Evolutionary conservation across 2,888 invertebrate genomes (phyloP).

Genomic region (Eupithecia insigniata): DNA sequence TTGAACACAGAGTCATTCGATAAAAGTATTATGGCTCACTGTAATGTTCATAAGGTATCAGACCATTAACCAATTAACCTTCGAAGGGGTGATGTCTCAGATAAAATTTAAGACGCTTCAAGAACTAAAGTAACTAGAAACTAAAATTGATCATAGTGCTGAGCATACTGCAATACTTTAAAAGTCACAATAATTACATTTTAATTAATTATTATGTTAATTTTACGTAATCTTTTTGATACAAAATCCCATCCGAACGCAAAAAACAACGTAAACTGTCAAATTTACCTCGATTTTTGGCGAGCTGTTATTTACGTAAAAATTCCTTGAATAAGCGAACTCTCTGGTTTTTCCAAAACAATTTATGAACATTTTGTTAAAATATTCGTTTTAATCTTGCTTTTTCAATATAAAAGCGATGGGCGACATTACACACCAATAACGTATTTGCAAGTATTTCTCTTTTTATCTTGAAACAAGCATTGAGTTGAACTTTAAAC

Average conservation of each 20-base stretch:
- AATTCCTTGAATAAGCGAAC: not conserved
- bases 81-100: not conserved
- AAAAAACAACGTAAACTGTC: not conserved
- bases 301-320: not conserved
- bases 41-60: not conserved
- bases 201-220: too few relatives aligned
- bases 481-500: too few relatives aligned
- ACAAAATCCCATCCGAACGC: not conserved
- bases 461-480: too few relatives aligned
- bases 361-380: not conserved
- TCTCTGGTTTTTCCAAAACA: not conserved
- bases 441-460: too few relatives aligned
- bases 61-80: not conserved
- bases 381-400: not conserved
- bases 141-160: not conserved
- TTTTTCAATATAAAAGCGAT: not conserved
- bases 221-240: not conserved
- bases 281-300: not conserved
- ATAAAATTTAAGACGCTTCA: not conserved
- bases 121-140: not conserved
- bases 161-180: too few relatives aligned
- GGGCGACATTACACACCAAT: too few relatives aligned
- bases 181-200: not conserved
- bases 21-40: not conserved
- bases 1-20: not conserved